Evolutionary conservation across 2,888 invertebrate species (phyloP).

Genomic region (Diaperis boleti): DNA sequence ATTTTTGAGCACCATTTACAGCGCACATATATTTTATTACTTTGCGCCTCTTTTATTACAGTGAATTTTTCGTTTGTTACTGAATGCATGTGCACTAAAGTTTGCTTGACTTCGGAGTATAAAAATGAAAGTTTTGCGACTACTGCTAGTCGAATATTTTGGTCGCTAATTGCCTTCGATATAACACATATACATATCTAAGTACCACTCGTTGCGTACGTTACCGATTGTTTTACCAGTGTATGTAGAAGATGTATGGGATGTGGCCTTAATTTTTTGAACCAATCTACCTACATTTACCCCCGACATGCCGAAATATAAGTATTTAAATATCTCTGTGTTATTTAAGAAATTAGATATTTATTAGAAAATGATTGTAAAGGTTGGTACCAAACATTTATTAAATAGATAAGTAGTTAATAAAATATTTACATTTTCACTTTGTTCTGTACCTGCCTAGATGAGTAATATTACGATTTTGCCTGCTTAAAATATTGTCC

Average conservation of each 20-base stretch:
- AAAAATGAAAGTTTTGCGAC: background rate
- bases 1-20: too few relatives aligned
- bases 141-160: too few relatives aligned
- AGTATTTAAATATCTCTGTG: background rate
- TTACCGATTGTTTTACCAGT: background rate
- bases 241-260: constrained; percentile 1
- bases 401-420: background rate
- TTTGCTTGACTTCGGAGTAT: background rate
- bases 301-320: background rate
- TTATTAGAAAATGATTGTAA: background rate
- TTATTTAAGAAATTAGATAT: background rate
- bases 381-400: background rate
- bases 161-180: background rate
- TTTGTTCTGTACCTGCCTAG: background rate
- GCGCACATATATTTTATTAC: too few relatives aligned
- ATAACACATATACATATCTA: background rate
- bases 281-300: background rate
- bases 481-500: background rate
- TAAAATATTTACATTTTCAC: background rate
- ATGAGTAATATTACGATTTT: too few relatives aligned
- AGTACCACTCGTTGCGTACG: background rate
- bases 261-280: constrained; percentile 6
- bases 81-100: too few relatives aligned
- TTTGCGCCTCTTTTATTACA: too few relatives aligned
- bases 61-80: too few relatives aligned